Evolutionary conservation across 1,140 invertebrate genomes (phyloP).

Genomic region (Acromyrmex echinatior): DNA sequence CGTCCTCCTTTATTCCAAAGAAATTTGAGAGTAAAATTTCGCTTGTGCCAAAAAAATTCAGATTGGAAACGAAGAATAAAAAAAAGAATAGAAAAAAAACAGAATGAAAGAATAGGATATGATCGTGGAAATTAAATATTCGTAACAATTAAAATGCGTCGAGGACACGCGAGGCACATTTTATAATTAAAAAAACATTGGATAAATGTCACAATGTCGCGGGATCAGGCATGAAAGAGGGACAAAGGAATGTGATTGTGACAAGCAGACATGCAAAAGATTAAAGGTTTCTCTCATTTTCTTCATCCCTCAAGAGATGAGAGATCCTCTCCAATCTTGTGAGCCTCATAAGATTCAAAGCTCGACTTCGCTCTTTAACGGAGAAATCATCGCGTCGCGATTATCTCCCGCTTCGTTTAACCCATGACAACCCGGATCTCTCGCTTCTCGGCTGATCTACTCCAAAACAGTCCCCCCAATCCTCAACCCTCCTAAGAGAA

Average conservation of each 20-base stretch:
- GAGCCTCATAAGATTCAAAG: neutral
- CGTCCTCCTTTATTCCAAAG: no score
- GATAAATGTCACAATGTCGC: neutral
- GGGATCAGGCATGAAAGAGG: neutral
- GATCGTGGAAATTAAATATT: neutral
- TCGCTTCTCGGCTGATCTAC: neutral
- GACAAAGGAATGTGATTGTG: no score
- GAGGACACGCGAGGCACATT: neutral
- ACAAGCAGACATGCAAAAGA: neutral
- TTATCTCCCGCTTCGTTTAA: neutral
- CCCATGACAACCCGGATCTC: neutral
- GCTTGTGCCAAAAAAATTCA: no score
- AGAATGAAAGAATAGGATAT: neutral
- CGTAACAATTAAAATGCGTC: neutral
- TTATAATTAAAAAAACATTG: constrained; percentile 24
- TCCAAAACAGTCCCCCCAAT: neutral
- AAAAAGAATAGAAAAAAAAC: no score
- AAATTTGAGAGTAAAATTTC: no score
- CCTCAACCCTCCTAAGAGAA: neutral
- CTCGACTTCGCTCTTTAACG: neutral
- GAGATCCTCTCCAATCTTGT: neutral
- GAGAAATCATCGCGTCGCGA: neutral
- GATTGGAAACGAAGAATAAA: no score
- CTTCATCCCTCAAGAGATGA: neutral
- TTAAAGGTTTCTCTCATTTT: neutral